Base-by-base conservation (phyloP, 2,888 invertebrate species). In the Gasteruption jaculator region DNA sequence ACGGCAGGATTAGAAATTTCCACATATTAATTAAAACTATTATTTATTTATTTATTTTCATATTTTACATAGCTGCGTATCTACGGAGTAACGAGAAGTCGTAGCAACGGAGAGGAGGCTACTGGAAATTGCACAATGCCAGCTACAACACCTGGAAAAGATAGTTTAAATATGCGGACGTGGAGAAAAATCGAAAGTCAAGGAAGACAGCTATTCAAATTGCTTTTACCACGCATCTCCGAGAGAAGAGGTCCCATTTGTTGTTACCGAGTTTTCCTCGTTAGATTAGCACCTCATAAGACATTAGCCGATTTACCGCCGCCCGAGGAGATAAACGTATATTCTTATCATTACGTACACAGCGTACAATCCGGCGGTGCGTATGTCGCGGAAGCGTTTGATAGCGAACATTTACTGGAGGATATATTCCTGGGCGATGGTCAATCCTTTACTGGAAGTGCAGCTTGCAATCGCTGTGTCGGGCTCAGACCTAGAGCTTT, bases 201-300 rank as follows among this genome's bases (percentile, higher is more conserved):
- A 36, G 83, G 82, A 15, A 79, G 79, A 54, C 85, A 83, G 71
- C 76, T 88, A 56, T 84, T 90, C 53, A 85, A 86, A 59, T 72
- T 91, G 53, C 78, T 79, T 50, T 68, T 91, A 53, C 88, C 88
- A 1, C 76, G 85, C 49, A 77, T 91, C 22, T 83, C 88, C 0
- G 90, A 92, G 64, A 74, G 91, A 39, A 91, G 91, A 58, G 92
- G 92, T 1, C 85, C 85, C 0, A 89, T 92, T 54, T 91, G 91
- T 68, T 92, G 91, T 58, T 89, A 88, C 66, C 78, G 90, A 52
- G 77, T 91, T 27, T 86, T 86, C 71, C 73, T 91, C 65, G 83
- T 91, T 1, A 79, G 84, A 32, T 73, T 91, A 54, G 75, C 77
- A 22, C 74, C 78, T 0, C 75, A 80, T 35, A 76, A 76, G 41